These are phyloP conservation scores for Gymnorhina tibicen DNA, from an alignment of 2,113 vertebrate species.

Conservation along the genomic window DNA sequence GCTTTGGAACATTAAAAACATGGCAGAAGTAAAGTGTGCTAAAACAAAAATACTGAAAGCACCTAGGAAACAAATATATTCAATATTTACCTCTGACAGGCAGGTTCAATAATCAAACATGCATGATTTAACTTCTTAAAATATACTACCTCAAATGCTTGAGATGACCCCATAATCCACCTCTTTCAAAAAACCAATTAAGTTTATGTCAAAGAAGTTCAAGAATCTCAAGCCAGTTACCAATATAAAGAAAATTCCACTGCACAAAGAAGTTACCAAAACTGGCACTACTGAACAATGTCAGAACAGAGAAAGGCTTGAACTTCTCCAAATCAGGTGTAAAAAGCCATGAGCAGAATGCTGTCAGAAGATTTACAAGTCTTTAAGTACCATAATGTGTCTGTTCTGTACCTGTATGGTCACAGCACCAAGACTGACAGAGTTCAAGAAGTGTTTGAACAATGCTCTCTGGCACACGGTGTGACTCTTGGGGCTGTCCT, in stretches of 20 bases:
- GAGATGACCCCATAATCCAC: neutral
- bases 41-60: neutral
- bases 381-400: neutral
- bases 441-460: neutral
- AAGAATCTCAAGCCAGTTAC: neutral
- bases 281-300: no score
- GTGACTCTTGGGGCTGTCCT: neutral
- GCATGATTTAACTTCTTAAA: neutral
- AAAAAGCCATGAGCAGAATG: neutral
- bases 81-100: neutral
- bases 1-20: neutral
- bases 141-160: neutral
- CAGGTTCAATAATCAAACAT: neutral
- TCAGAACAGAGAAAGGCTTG: neutral
- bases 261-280: neutral
- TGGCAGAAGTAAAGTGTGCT: neutral
- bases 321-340: neutral
- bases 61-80: neutral
- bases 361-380: neutral
- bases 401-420: neutral
- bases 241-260: neutral
- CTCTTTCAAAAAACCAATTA: neutral
- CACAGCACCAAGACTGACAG: neutral
- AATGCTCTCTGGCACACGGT: rapidly evolving
- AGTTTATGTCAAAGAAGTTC: neutral